phyloP scores from a whole-genome alignment of 64 coral and sea anemone species.

The Trachythela sp. region DNA sequence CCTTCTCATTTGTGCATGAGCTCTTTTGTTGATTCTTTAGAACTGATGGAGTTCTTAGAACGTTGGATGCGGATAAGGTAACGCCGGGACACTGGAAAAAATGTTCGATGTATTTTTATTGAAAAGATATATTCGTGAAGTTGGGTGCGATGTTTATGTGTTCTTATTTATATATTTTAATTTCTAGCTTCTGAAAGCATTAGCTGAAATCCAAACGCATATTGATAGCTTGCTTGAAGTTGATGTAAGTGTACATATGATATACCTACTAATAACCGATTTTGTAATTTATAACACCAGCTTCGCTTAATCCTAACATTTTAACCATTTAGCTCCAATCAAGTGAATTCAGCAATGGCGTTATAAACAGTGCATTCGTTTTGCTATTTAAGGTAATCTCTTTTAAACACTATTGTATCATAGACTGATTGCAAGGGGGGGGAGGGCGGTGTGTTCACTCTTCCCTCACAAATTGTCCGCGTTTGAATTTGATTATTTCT shows the following conservation, averaged over 20 bases:
- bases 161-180: background rate
- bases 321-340: slow-evolving; percentile 64
- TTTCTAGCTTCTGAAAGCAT: slow-evolving; percentile 74
- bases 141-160: too few relatives aligned
- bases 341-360: slow-evolving; percentile 84
- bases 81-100: too few relatives aligned
- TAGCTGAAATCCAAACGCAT: slow-evolving; percentile 72
- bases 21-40: background rate
- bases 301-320: too few relatives aligned
- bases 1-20: too few relatives aligned
- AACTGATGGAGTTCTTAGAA: slow-evolving; percentile 82
- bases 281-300: too few relatives aligned
- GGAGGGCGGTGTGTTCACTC: too few relatives aligned
- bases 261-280: background rate
- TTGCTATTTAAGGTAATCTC: slow-evolving; percentile 89
- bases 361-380: slow-evolving; percentile 97
- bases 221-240: slow-evolving; percentile 91
- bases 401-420: too few relatives aligned
- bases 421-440: too few relatives aligned
- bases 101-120: too few relatives aligned
- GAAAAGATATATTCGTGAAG: too few relatives aligned
- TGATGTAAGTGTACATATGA: slow-evolving; percentile 51
- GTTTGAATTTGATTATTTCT: slow-evolving; percentile 21
- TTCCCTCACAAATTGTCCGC: slow-evolving; percentile 88
- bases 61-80: slow-evolving; percentile 34